Evolutionary conservation across 2,888 invertebrate species (phyloP).

Genomic region (Arctia plantaginis): DNA sequence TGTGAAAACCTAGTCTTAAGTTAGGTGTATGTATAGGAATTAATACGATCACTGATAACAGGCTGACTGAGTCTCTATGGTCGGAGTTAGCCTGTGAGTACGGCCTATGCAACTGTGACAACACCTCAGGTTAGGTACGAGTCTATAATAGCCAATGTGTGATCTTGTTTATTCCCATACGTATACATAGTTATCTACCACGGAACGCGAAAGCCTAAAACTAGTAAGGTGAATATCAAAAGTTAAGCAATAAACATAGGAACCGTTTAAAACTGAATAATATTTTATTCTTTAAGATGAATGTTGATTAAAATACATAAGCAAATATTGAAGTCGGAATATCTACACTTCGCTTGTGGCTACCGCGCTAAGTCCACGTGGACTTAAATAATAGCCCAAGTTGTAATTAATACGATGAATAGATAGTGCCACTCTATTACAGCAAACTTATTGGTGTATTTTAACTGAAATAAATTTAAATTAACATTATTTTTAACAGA

Average conservation of each 20-base stretch:
- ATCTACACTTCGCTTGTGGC: slow-evolving; percentile 1
- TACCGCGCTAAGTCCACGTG: background rate
- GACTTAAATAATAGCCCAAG: slow-evolving; percentile 4
- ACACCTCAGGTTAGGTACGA: too few species aligned
- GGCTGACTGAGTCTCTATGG: too few species aligned
- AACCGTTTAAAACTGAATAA: too few species aligned
- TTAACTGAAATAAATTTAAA: background rate
- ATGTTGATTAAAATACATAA: background rate
- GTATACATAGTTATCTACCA: background rate
- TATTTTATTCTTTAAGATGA: background rate
- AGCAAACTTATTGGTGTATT: background rate
- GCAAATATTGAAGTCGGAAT: background rate
- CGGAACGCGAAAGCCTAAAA: too few species aligned
- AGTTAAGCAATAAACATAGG: too few species aligned
- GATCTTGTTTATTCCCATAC: background rate
- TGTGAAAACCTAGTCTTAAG: too few species aligned
- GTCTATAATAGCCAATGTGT: background rate
- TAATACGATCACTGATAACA: too few species aligned
- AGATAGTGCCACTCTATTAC: slow-evolving; percentile 14
- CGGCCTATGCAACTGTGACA: too few species aligned
- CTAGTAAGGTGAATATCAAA: background rate
- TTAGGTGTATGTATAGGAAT: too few species aligned
- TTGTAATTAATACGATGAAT: slow-evolving; percentile 1
- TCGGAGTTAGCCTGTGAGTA: too few species aligned
- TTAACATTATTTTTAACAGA: background rate